Evolutionary conservation across 2,113 vertebrate genomes (phyloP), one percentile per base, ranked within the genome.

Genomic region (Melozone crissalis): DNA sequence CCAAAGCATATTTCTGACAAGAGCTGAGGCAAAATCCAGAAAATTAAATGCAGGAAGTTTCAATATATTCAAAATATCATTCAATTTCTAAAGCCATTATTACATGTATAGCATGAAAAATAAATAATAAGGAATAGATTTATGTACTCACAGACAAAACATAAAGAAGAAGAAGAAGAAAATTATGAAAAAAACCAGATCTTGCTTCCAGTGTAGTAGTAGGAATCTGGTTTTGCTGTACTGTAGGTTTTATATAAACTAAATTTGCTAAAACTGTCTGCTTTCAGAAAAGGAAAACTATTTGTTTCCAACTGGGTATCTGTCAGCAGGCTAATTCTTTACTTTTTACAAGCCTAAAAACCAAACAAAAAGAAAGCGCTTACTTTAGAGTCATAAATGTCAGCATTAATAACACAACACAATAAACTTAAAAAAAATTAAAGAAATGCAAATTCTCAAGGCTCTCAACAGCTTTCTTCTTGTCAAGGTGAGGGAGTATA

Each of bases 341-440:
- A 21, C 9, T 55, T 93, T 66, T 46, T 74, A 18, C 11, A 51
- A 22, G 10, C 6, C 69, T n/a, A 27, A 84, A 94, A 73, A 1
- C 1, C 15, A 67, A 78, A 4, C 8, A 47, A 65, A 58, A 14
- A 62, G 31, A 58, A 84, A 84, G 6, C 17, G 59, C 19, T 37
- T n/a, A 17, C 7, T 71, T 66, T 37, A 23, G 6, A 73, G 10
- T 61, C 30, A 7, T 33, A 69, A 80, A 69, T 67, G 5, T 35
- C 51, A 66, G 5, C 27, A 69, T 23, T 8, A 80, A 65, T 61
- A 93, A 3, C 5, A 43, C 51, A 59, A 44, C 3, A 23, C 0
- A 1, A 28, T 10, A 24, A 37, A 37, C 3, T 8, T 43, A 0
- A 69, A 4, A 7, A 23, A 27, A 11, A 30, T 9, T 1, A 30